Base-by-base conservation (phyloP, 2,888 invertebrate species). In the Laothoe populi region DNA sequence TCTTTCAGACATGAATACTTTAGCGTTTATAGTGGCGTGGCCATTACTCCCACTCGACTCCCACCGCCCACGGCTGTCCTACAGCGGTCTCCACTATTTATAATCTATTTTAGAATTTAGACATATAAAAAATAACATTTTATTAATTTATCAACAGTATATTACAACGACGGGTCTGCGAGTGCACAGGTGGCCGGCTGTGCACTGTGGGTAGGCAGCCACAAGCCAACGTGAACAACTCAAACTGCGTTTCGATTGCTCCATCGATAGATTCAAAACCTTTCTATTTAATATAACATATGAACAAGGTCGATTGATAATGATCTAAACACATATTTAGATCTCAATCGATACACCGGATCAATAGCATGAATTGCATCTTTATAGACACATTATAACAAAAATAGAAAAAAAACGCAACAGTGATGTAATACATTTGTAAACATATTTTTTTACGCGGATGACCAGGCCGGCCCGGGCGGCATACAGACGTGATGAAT, bases 1-100 rank as follows among this genome's bases (percentile, higher is more conserved):
- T 63, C 69, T 68, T 59, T 65, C 57, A 63, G 64, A 65, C 65
- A 48, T 61, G 62, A 57, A 59, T 58, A 62, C 38, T 31, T 46
- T 53, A 31, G 31, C 11, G 35, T 19, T 53, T 53, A 53, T 8
- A 53, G 53, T 53, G 53, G 53, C 53, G 53, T 31, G 53, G 53
- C 53, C 53, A 53, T 35, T 21, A 19, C 44, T 16, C 44, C 44
- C 3, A 4, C 19, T 44, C n/a, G 16, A 46, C 46, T 13, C 46
- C 11, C n/a, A n/a, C n/a, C n/a, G n/a, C 46, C 46, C 23, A 13
- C 46, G 13, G 46, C 19, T 53, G 53, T 16, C 16, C 49, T 8
- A 53, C 53, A 53, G 53, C 19, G 53, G 31, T 19, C 19, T 31
- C 63, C 63, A 63, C 63, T 63, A 16, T 49, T 49, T 21, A 58